Percentiles rank a stretch among this genome's conserved stretches.
Conservation (phyloP, 2,888 invertebrate species). For the Campoplex nolae region DNA sequence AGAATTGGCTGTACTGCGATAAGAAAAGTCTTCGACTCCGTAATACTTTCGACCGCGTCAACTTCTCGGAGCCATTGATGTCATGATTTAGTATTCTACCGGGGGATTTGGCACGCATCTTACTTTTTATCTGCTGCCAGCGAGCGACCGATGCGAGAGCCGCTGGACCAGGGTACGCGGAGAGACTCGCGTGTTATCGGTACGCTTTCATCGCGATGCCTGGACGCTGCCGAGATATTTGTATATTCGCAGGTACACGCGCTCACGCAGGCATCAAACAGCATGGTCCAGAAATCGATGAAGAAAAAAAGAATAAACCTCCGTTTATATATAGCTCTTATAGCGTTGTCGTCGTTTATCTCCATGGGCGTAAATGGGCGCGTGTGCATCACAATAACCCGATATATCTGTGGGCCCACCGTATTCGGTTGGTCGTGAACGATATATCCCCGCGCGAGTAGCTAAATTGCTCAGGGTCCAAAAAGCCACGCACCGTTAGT, state of each 20-base stretch:
- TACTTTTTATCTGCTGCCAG: neutral
- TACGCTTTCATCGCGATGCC: conserved; percentile 60
- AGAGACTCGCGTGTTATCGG: conserved; percentile 50
- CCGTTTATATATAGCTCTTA: neutral
- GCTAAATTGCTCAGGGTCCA: conserved; percentile 53
- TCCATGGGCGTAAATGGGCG: conserved; percentile 45
- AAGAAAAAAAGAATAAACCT: neutral
- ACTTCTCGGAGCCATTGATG: neutral
- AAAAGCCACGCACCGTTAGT: conserved; percentile 66
- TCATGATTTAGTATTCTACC: conserved; percentile 3
- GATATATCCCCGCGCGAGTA: conserved; percentile 41
- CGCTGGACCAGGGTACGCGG: neutral
- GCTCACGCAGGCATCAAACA: neutral
- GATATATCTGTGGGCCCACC: neutral
- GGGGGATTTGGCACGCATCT: neutral
- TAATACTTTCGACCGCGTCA: neutral
- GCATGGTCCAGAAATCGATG: neutral
- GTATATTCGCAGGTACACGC: neutral
- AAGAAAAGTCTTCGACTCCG: neutral
- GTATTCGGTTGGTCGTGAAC: conserved; percentile 7
- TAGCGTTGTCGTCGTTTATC: conserved; percentile 26
- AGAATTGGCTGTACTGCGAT: no score
- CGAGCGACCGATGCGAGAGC: conserved; percentile 3
- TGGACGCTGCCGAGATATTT: conserved; percentile 1
- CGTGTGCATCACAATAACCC: conserved; percentile 12